Evolutionary conservation across 2,888 invertebrate species (phyloP).

Genomic region (Drosophila melanosoma): DNA sequence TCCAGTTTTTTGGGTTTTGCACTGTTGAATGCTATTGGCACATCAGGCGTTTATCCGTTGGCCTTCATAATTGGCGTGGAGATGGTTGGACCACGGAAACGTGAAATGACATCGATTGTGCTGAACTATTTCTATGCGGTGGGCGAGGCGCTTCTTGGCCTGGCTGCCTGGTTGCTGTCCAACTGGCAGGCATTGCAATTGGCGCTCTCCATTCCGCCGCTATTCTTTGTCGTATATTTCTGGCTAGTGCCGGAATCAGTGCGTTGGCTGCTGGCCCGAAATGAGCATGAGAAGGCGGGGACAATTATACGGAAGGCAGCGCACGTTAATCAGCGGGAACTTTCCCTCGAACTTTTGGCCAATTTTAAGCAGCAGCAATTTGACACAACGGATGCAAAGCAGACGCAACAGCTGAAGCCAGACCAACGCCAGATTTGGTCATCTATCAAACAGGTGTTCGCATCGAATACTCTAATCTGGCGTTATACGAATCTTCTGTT

Average conservation of each 20-base stretch:
- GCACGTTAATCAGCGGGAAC: constrained; percentile 86
- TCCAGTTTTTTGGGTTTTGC: constrained; percentile 86
- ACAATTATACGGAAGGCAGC: constrained; percentile 87
- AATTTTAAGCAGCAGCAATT: constrained; percentile 83
- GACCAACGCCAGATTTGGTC: constrained; percentile 82
- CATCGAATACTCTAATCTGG: constrained; percentile 85
- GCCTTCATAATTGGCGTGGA: constrained; percentile 88
- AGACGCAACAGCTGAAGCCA: constrained; percentile 18
- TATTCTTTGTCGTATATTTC: constrained; percentile 87
- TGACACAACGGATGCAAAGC: constrained; percentile 28
- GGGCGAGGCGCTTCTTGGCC: constrained; percentile 88
- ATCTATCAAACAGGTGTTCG: constrained; percentile 85
- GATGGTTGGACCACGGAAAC: constrained; percentile 87
- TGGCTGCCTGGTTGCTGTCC: constrained; percentile 87
- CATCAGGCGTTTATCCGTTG: constrained; percentile 87
- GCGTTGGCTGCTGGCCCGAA: constrained; percentile 88
- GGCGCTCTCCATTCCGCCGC: constrained; percentile 87
- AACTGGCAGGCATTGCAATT: constrained; percentile 88
- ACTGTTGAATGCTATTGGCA: constrained; percentile 87
- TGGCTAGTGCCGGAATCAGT: constrained; percentile 89
- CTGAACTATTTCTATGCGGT: constrained; percentile 88
- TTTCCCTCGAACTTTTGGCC: constrained; percentile 85
- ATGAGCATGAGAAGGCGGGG: constrained; percentile 86
- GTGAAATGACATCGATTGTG: constrained; percentile 88
- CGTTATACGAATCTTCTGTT: constrained; percentile 85